phyloP scores from a whole-genome alignment of 1,140 invertebrate species.

The Acromyrmex heyeri region DNA sequence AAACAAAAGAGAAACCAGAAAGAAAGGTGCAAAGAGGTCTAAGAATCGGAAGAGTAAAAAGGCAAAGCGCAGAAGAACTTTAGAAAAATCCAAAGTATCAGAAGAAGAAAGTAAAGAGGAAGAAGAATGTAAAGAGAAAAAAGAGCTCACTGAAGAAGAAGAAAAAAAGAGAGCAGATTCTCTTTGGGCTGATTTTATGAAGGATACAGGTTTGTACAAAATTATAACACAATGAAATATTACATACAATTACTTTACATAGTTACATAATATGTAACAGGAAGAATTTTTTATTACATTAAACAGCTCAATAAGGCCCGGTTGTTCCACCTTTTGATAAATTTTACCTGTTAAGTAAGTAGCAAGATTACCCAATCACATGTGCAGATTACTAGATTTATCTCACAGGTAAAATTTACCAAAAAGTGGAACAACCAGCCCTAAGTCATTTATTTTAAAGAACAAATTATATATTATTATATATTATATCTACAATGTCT shows the following conservation, averaged over 20 bases:
- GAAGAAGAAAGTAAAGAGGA: constrained; percentile 67
- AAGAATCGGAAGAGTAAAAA: constrained; percentile 52
- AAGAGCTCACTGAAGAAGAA: constrained; percentile 85
- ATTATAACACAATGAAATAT: background rate
- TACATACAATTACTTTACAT: background rate
- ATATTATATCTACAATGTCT: background rate
- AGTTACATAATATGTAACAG: background rate
- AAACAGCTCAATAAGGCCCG: background rate
- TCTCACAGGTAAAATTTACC: no score
- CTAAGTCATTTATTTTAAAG: background rate
- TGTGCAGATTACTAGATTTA: no score
- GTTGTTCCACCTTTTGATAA: no score
- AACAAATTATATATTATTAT: background rate
- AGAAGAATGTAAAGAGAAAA: constrained; percentile 63
- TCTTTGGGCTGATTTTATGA: constrained; percentile 92
- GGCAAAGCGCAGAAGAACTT: constrained; percentile 48
- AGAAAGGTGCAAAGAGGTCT: constrained; percentile 52
- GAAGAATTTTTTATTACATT: background rate
- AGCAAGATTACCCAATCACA: no score
- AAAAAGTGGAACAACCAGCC: no score
- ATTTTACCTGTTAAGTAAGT: no score
- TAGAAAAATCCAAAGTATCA: constrained; percentile 36
- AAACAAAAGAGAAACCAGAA: constrained; percentile 74
- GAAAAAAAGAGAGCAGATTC: constrained; percentile 91
- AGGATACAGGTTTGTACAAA: constrained; percentile 88